Base-by-base conservation (phyloP, 2,888 invertebrate genomes). In the Callinectes sapidus region DNA sequence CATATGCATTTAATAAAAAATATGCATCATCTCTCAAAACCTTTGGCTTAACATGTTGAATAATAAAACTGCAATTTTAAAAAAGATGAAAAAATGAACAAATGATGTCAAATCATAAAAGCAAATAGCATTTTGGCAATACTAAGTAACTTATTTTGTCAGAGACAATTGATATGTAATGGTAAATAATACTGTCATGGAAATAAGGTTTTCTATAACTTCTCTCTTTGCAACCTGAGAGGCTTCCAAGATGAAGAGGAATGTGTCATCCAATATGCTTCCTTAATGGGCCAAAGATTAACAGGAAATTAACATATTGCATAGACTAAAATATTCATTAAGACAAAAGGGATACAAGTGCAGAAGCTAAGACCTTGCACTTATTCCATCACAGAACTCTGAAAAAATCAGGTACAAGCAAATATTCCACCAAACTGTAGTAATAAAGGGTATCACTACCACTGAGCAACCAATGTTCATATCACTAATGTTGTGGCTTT, bases 341-440 rank as follows among this genome's bases (percentile, higher is more conserved):
- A 35, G n/a, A 81, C 28, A 61, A 23, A 28, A 28, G 81, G 28
- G 81, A 3, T 35, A 18, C 35, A 81, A 35, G 81, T 35, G 35
- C 18, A 35, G 81, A 23, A n/a, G 2, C 28, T n/a, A 3, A 35
- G 16, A 35, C 81, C 81, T 28, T 13, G 35, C 81, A 81, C 16
- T 81, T 35, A 35, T 35, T 81, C 81, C 81, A 81, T 35, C 81
- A 81, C 81, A 81, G 18, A 32, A 13, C 81, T 81, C 71, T 16
- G n/a, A n/a, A 81, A 35, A 32, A 35, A 35, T 81, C 81, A 81
- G 81, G 81, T 81, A 81, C 81, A 81, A 81, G 32, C 35, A 81
- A 81, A 28, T 35, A 81, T 32, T 81, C 81, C 81, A 81, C 35
- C 81, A 81, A 13, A 81, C 32, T 32, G 13, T n/a, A 35, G 35